phyloP scores from a whole-genome alignment of 2,888 invertebrate genomes.

The Phengaris alcon region DNA sequence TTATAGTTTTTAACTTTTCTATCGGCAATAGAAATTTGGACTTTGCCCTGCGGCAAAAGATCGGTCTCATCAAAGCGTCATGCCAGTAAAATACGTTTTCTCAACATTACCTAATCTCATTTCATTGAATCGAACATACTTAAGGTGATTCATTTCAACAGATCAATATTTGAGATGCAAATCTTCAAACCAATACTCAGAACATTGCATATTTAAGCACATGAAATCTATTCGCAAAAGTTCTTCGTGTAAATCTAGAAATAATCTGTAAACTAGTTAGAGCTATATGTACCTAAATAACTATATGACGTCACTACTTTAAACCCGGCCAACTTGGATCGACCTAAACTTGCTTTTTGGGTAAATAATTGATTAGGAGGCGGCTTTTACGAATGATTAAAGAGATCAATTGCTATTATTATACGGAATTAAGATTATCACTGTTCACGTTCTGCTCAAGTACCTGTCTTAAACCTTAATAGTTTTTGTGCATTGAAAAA shows the following conservation, averaged over 20 bases:
- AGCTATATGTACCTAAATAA: conserved; percentile 56
- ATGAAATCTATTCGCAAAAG: conserved; percentile 15
- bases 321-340: conserved; percentile 58
- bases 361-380: conserved; percentile 61
- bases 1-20: too few relatives aligned
- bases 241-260: conserved; percentile 27
- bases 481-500: too few relatives aligned
- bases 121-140: conserved; percentile 1
- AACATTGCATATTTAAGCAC: neutral
- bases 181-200: neutral
- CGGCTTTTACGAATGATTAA: conserved; percentile 49
- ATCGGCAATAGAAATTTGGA: too few relatives aligned
- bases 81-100: neutral
- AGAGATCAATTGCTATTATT: conserved; percentile 29
- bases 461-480: too few relatives aligned
- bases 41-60: too few relatives aligned
- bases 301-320: conserved; percentile 65
- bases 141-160: neutral
- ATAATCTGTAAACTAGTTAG: conserved; percentile 37
- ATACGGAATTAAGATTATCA: too few relatives aligned
- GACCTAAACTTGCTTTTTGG: conserved; percentile 60
- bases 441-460: too few relatives aligned
- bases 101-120: neutral
- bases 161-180: neutral
- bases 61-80: too few relatives aligned